Percentiles rank a stretch among this genome's conserved stretches.
Evolutionary conservation across 2,797 vertebrate genomes (phyloP).

Genomic region (Chelonia mydas): DNA sequence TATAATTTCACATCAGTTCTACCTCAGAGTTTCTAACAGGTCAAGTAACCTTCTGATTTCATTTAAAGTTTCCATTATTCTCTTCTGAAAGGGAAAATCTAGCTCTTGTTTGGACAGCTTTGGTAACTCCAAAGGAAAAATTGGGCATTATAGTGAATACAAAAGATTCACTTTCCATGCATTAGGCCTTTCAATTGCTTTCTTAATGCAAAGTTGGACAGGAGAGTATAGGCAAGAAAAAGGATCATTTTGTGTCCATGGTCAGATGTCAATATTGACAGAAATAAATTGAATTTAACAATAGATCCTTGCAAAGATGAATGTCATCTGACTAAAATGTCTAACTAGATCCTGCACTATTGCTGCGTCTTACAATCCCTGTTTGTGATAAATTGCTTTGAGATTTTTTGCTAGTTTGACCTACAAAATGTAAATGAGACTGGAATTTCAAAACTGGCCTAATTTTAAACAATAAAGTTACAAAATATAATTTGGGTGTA

Average conservation of each 20-base stretch:
- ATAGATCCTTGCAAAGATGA: conserved; percentile 72
- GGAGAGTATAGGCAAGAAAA: conserved; percentile 62
- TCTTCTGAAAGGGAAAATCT: conserved; percentile 82
- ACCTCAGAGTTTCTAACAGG: conserved; percentile 76
- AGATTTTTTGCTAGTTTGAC: background rate
- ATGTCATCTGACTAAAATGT: conserved; percentile 66
- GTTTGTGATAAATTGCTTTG: conserved; percentile 29
- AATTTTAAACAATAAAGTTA: background rate
- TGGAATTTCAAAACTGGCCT: background rate
- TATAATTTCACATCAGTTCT: conserved; percentile 75
- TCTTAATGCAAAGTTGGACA: conserved; percentile 76
- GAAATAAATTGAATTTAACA: conserved; percentile 79
- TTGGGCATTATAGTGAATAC: conserved; percentile 79
- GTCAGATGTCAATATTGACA: conserved; percentile 81
- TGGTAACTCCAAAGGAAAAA: conserved; percentile 81
- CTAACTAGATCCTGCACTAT: conserved; percentile 19
- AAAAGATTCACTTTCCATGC: conserved; percentile 83
- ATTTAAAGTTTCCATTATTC: conserved; percentile 83
- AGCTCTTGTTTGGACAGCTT: conserved; percentile 84
- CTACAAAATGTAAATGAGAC: background rate
- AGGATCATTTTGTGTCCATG: conserved; percentile 78
- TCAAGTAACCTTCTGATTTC: conserved; percentile 83
- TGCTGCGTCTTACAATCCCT: conserved; percentile 11
- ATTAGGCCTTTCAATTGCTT: conserved; percentile 82
- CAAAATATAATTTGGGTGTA: background rate